Evolutionary conservation across 2,797 vertebrate genomes (phyloP), one percentile per base, ranked within the genome.

Genomic region (Parauchenoglanis punctatus): DNA sequence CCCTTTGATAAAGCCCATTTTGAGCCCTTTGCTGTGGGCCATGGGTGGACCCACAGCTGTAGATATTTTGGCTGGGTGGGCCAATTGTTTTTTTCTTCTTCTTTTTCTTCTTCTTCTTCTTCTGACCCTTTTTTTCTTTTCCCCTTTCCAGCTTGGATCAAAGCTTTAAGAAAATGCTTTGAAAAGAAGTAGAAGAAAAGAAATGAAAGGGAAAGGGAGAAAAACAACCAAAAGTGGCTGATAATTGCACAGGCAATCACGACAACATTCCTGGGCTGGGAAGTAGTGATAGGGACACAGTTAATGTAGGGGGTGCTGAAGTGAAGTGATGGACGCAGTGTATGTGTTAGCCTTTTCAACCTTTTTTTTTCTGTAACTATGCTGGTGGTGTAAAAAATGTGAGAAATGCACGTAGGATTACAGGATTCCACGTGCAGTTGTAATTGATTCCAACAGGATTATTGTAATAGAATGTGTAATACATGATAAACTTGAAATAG

Each of bases 121-220:
- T 35, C 76, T 78, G 10, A 49, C 49, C 28, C 4, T 56, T 61
- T 70, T 68, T 72, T 68, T 56, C 52, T n/a, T 87, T 77, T 25
- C 81, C 18, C 65, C 76, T 82, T 56, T 75, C 73, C 65, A 85
- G 52, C 83, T 89, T 87, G 88, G 90, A 91, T 92, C 91, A 89
- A 91, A 91, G 90, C 77, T 88, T 88, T 85, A 88, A 87, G 80
- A 90, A 89, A 85, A 86, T 80, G 87, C 89, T 89, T 91, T 89
- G 82, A 87, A 89, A 87, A 7, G 73, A 78, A 87, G 88, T 65
- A 85, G 81, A 89, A 76, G 83, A 56, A 83, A 86, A 87, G 58
- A 86, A 76, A 88, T 84, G 86, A 90, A 82, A 76, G 72, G 56
- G 84, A 87, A 85, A 86, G n/a, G 73, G 61, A 65, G 56, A 76